Evolutionary conservation across 2,113 vertebrate species (phyloP), one percentile per base, ranked within the genome.

Genomic region (Gasterosteus aculeatus): DNA sequence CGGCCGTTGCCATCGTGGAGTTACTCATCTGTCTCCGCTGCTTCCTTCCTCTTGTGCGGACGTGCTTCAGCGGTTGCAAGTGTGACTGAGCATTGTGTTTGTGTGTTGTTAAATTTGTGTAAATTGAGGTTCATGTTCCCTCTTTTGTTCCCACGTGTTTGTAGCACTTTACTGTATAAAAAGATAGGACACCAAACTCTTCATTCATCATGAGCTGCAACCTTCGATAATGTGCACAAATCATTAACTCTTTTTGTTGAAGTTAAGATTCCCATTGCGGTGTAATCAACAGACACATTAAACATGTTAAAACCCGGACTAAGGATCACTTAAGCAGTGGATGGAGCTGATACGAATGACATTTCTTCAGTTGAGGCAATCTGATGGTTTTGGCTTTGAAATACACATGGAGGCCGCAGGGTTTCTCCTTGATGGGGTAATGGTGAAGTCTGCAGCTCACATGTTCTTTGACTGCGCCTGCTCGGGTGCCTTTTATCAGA

Each of bases 1-100:
- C 26, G 33, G 19, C 9, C 38, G 7, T 39, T 16, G 35, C 1
- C 7, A 19, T 39, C 19, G n/a, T 51, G 44, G 47, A 15, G n/a
- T 69, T 56, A 18, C 41, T 63, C 65, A 39, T 74, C 61, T 47
- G 56, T 68, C 73, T 78, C 59, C 0, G 26, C 56, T 16, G 15
- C 77, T 85, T 86, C 68, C 69, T 72, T 83, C 69, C 74, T 83
- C 38, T 75, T 68, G 22, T 33, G 63, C 46, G 59, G 72, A 70
- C 1, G 18, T n/a, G 46, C 22, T 31, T 67, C 47, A 39, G 72
- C 1, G 31, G 72, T 77, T 65, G 26, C n/a, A 70, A 1, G 35
- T 59, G 67, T 29, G 15, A 69, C 5, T 11, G 6, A 39, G 1
- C 10, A 22, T 16, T 31, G 42, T 5, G 14, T 10, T 19, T 62